Base-by-base conservation (phyloP, 2,888 invertebrate genomes). In the Ornithoptera alexandrae region DNA sequence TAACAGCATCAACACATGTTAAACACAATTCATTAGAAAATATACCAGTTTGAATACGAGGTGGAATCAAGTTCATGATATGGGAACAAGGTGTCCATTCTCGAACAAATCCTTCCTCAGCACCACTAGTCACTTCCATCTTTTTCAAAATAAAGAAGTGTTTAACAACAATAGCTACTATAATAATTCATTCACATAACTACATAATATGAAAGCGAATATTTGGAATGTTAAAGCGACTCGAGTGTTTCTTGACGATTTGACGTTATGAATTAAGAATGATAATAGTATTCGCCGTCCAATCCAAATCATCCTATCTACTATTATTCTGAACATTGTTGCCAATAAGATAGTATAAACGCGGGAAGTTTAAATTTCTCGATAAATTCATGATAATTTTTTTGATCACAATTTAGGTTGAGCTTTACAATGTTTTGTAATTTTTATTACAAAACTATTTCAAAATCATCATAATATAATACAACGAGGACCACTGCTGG, bases 51-150 rank as follows among this genome's bases (percentile, higher is more conserved):
- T 96, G 95, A 69, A 95, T 93, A 79, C 95, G 95, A 65, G 94
- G 90, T 36, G 97, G 97, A 77, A 97, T 95, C 81, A 95, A 94
- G 79, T 95, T 95, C 71, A 97, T 92, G 77, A 97, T 92, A 81
- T 95, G 94, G 18, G 95, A 94, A 76, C 97, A 93, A 1, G 97
- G 97, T 62, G 96, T 94, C 97, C 97, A 97, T 92, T 97, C 97
- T 78, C 95, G 89, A 50, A 97, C 89, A 72, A 94, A 91, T 73
- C 89, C 92, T 75, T 92, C 92, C 71, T 92, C 93, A 6, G 89
- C 87, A 59, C 90, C 89, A 66, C 87, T 83, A 2, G 89, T 80
- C 39, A 90, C 87, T 84, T 92, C 92, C 92, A 92, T 92, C 74
- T 72, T 79, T 67, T 39, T 46, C 42, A 69, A 61, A 56, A 56